A percentile compares a stretch with the other conserved stretches of the same genome.
These are phyloP conservation scores for Drosophila punjabiensis DNA, from an alignment of 1,140 invertebrate genomes.

Conservation along the genomic window DNA sequence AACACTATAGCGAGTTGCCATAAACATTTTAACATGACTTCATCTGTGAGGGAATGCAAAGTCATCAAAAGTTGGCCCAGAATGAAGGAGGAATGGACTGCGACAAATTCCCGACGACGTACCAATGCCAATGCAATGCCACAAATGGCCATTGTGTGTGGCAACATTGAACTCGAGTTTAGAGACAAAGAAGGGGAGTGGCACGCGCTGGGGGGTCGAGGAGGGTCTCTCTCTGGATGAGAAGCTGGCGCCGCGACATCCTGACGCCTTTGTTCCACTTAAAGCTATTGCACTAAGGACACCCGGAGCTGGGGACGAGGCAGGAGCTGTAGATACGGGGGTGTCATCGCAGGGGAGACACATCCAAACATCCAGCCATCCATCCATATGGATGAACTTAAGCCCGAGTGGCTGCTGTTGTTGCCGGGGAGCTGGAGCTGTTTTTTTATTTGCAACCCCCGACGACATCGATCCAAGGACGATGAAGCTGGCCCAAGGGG, in stretches of 20 bases:
- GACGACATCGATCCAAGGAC: constrained; percentile 63
- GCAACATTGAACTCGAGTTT: constrained; percentile 59
- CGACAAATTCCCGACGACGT: constrained; percentile 41
- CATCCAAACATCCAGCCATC: constrained; percentile 3
- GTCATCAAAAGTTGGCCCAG: constrained; percentile 32
- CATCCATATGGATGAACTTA: constrained; percentile 69
- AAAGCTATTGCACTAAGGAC: constrained; percentile 41
- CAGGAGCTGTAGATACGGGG: not conserved
- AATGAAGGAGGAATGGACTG: constrained; percentile 19
- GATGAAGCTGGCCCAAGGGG: constrained; percentile 47
- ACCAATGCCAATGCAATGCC: constrained; percentile 52
- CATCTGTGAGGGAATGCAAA: constrained; percentile 33
- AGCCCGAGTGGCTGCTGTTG: constrained; percentile 29
- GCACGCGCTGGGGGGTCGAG: not conserved
- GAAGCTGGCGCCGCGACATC: constrained; percentile 71
- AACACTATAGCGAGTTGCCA: not conserved
- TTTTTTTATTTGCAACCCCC: constrained; percentile 63
- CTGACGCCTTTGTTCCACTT: constrained; percentile 69
- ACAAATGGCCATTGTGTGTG: constrained; percentile 54
- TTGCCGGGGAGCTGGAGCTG: constrained; percentile 32
- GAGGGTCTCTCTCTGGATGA: constrained; percentile 35
- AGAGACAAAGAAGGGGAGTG: constrained; percentile 9
- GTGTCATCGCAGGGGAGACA: not conserved
- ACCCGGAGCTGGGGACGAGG: not conserved
- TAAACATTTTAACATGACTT: constrained; percentile 29